A percentile compares a stretch with the other conserved stretches of the same genome.
phyloP scores from a whole-genome alignment of 2,888 invertebrate genomes.

The Ametastegia equiseti region DNA sequence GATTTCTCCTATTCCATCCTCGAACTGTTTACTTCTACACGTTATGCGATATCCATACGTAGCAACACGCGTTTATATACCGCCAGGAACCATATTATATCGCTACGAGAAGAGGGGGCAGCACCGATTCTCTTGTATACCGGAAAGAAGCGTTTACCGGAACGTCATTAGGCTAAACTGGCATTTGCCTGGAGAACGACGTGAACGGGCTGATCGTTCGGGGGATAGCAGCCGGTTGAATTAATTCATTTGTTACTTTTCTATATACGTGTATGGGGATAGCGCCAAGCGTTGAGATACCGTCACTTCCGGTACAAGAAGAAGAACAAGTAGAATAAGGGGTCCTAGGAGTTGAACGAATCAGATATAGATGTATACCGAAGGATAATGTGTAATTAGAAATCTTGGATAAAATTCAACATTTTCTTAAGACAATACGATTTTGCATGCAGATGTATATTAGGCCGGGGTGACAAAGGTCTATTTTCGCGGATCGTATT shows the following conservation, averaged over 20 bases:
- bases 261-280: neutral
- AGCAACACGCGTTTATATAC: too few species aligned
- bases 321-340: neutral
- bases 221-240: slow-evolving; percentile 11
- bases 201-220: slow-evolving; percentile 6
- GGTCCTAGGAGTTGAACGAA: neutral
- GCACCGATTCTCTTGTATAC: neutral
- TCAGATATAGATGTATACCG: neutral
- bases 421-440: too few species aligned
- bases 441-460: too few species aligned
- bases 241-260: slow-evolving; percentile 39
- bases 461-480: too few species aligned
- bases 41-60: too few species aligned
- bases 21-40: too few species aligned
- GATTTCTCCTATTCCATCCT: too few species aligned
- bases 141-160: slow-evolving; percentile 46
- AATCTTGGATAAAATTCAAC: too few species aligned
- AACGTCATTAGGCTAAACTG: slow-evolving; percentile 45
- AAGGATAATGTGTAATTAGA: neutral
- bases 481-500: too few species aligned
- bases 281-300: neutral
- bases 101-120: too few species aligned
- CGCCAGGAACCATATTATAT: too few species aligned
- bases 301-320: slow-evolving; percentile 36
- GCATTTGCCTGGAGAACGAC: slow-evolving; percentile 3